Conservation (phyloP, 2,113 vertebrate genomes). For the Varanus salvator region DNA sequence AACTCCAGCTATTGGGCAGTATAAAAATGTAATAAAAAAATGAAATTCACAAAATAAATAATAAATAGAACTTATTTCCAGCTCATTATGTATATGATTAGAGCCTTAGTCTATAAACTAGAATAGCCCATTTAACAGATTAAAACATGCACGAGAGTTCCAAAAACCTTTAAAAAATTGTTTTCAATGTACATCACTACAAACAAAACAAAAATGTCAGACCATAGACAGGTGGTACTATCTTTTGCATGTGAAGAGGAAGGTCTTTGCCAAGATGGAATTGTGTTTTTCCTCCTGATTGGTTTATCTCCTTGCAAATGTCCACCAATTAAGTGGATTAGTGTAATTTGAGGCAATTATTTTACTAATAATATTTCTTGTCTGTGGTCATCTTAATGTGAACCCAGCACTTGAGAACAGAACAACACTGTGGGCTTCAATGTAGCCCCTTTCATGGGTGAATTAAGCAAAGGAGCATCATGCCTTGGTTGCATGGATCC, state of each 20-base stretch:
- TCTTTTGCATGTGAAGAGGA: not conserved
- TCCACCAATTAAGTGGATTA: not conserved
- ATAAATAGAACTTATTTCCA: no score
- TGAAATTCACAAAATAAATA: no score
- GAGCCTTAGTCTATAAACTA: no score
- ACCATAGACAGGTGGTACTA: not conserved
- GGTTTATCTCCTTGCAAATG: not conserved
- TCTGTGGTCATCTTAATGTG: not conserved
- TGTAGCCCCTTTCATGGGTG: not conserved
- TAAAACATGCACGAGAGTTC: no score
- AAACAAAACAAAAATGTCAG: not conserved
- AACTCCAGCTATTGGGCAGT: no score
- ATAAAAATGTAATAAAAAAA: no score
- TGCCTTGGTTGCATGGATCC: not conserved
- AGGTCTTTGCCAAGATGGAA: not conserved
- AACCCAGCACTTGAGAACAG: not conserved
- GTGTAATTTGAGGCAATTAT: not conserved
- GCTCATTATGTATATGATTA: no score
- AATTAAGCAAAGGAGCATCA: not conserved
- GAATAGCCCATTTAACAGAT: no score
- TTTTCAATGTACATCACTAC: not conserved
- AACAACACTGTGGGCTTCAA: not conserved
- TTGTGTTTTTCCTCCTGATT: not conserved
- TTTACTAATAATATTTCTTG: not conserved
- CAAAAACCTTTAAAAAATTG: no score